Base-by-base conservation (phyloP, 2,113 vertebrate species). In the Chrysochloris asiatica region DNA sequence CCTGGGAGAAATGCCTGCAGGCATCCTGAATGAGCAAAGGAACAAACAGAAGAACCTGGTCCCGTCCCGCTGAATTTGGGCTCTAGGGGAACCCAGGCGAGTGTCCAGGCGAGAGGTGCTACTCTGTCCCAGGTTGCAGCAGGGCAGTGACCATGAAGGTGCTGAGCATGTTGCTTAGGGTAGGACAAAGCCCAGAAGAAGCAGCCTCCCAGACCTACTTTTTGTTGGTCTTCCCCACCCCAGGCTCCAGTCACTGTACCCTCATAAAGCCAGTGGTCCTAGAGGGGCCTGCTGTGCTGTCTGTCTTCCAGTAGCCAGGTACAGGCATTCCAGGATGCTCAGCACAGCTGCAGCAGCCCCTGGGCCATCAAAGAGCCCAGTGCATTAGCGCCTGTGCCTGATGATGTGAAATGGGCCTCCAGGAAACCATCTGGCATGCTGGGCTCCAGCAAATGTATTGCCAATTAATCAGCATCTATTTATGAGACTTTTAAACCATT, bases 401-500 rank as follows among this genome's bases (percentile, higher is more conserved):
- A 86, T 94, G 96, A 96, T 95, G 97, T 95, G 96, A 96, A 95
- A 94, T 97, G 96, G 96, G 98, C 97, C 97, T 98, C 98, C 97
- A 97, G 97, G 97, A 98, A 98, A 97, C 97, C 95, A 97, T 98
- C 97, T 97, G 97, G 98, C 97, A 97, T 97, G 96, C 96, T 91
- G 47, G 91, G 92, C 96, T 96, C 96, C 97, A 96, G 97, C 97
- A 98, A 98, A 98, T 98, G 98, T 97, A 98, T 98, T 98, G 98
- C 97, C 98, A 97, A 98, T 98, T 98, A 98, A 98, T 98, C 98
- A 98, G 96, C 97, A 97, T 98, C 97, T 98, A 98, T 98, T 98
- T 98, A 98, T 98, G 97, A 98, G 97, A 98, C 96, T 95, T 97
- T 97, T 98, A 98, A 98, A 98, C 97, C 97, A 98, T 98, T 98